Base-by-base conservation (phyloP, 2,113 vertebrate genomes). In the Spheniscus mendiculus region DNA sequence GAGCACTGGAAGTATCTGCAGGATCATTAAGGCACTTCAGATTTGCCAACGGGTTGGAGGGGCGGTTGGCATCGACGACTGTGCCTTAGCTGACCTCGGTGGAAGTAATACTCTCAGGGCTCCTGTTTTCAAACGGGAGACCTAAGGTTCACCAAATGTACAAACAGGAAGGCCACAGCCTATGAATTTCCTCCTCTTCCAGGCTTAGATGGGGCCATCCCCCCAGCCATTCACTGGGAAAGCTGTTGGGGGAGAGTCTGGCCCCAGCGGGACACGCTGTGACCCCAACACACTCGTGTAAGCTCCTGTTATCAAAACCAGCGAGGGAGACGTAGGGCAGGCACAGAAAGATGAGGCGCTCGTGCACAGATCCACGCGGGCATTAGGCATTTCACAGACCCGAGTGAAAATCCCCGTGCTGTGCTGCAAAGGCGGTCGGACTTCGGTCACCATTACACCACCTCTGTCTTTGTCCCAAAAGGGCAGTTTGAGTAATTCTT, bases 291-390 rank as follows among this genome's bases (percentile, higher is more conserved):
- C 3, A 7, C 42, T 76, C 0, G 0, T 34, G 34, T 27, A 34
- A 38, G 10, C 20, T 87, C 27, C 38, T 8, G 1, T 38, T 38
- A 8, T 7, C 36, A n/a, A 52, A 71, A 19, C 32, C 22, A 34
- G 49, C 22, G 22, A 50, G 49, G 13, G 49, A n/a, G 73, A 36
- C 2, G 4, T 34, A 45, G 26, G 56, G 22, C 18, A 72, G 49
- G 77, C n/a, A 16, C 6, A 10, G 58, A 34, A 45, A 29, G 67
- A 27, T 22, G 40, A 56, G 34, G 36, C 8, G 83, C 3, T 15
- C 26, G 21, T 0, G 0, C 40, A 40, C 29, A 36, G 13, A 65
- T 9, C 34, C 50, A 12, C 0, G 0, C 34, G 59, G 42, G 49
- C 25, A 3, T 25, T 10, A 34, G 52, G 50, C 23, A 18, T 40